A percentile compares a stretch with the other conserved stretches of the same genome.
These are phyloP conservation scores for Patella depressa DNA, from an alignment of 2,888 invertebrate species.

Conservation along the genomic window DNA sequence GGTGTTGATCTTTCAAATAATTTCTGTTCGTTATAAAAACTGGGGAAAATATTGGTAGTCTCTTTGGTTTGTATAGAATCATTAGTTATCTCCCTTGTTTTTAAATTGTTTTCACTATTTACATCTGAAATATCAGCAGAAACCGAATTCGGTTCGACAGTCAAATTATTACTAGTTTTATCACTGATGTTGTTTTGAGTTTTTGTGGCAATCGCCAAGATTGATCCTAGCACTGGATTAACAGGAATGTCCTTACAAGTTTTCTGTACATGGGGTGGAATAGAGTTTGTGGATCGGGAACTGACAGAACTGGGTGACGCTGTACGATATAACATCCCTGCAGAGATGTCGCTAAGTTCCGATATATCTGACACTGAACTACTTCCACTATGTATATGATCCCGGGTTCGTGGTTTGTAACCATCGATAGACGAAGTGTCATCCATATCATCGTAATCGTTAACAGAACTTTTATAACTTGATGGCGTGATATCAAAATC, in stretches of 20 bases:
- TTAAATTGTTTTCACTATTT: no score
- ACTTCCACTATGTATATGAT: slow-evolving; percentile 40
- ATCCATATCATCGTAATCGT: slow-evolving; percentile 37
- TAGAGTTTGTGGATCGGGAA: neutral
- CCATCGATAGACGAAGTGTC: slow-evolving; percentile 34
- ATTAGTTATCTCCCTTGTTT: no score
- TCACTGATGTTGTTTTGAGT: neutral
- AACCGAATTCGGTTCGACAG: neutral
- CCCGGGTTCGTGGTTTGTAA: slow-evolving; percentile 8
- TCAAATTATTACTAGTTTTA: neutral
- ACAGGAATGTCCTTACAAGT: neutral
- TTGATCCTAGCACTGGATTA: no score
- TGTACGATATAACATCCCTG: slow-evolving; percentile 9
- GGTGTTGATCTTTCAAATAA: neutral
- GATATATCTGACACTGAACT: slow-evolving; percentile 52
- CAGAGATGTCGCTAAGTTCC: slow-evolving; percentile 38
- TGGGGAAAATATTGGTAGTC: neutral
- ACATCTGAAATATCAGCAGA: no score
- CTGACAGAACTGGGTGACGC: slow-evolving; percentile 23
- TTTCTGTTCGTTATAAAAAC: neutral
- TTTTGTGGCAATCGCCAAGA: no score
- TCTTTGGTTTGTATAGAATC: neutral
- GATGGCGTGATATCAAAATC: neutral
- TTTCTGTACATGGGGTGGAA: neutral
- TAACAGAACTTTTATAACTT: no score